These are phyloP conservation scores for Anas bernieri DNA, from an alignment of 2,797 vertebrate genomes.

Conservation along the genomic window DNA sequence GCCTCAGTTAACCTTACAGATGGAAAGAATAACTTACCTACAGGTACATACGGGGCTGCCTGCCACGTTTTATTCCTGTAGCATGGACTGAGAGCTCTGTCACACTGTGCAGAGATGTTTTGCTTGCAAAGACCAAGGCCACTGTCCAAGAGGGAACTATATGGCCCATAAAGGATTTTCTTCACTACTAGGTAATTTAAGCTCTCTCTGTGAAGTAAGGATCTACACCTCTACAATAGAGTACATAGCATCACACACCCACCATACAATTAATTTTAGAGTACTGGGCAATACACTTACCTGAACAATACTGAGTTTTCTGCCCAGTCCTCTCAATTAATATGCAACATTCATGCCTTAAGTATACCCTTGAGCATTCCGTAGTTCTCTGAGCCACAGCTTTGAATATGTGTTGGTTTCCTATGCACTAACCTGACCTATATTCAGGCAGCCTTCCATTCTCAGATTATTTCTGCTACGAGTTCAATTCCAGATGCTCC, in stretches of 20 bases:
- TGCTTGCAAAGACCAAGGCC: background rate
- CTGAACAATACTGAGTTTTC: conserved; percentile 1
- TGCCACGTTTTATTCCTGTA: background rate
- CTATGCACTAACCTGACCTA: conserved; percentile 51
- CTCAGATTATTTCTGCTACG: conserved; percentile 42
- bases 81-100: background rate
- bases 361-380: conserved; percentile 34
- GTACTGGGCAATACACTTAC: background rate
- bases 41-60: background rate
- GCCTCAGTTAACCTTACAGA: background rate
- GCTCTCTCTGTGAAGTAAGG: conserved; percentile 2
- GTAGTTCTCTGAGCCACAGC: conserved; percentile 21
- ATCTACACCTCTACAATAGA: background rate
- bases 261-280: background rate
- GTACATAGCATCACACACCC: background rate
- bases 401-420: conserved; percentile 60
- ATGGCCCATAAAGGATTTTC: background rate
- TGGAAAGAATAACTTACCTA: background rate
- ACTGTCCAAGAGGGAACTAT: background rate
- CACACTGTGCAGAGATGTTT: background rate
- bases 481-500: conserved; percentile 6
- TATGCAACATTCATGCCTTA: conserved; percentile 36
- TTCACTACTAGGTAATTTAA: background rate
- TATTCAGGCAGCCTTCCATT: conserved; percentile 53
- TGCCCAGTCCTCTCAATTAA: conserved; percentile 59